These are phyloP conservation scores for Sphecodes monilicornis DNA, from an alignment of 2,888 invertebrate genomes.

Conservation along the genomic window DNA sequence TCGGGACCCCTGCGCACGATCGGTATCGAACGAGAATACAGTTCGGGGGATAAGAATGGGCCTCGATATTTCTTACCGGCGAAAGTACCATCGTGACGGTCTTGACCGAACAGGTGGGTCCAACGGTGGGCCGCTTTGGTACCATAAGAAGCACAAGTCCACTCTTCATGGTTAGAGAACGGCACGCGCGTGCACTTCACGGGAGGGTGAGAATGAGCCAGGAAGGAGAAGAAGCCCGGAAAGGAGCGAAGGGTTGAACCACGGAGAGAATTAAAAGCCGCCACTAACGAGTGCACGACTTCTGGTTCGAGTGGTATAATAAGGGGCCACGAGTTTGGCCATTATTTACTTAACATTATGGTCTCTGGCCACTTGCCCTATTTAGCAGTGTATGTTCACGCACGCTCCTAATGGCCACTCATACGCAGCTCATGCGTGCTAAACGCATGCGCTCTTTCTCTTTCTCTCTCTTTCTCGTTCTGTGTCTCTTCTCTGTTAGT, in stretches of 20 bases:
- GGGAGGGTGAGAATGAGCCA: conserved; percentile 66
- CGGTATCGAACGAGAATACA: neutral
- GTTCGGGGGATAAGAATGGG: neutral
- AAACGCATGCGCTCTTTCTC: conserved; percentile 58
- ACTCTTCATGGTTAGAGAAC: conserved; percentile 40
- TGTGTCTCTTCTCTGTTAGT: conserved; percentile 36
- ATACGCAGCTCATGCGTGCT: conserved; percentile 68
- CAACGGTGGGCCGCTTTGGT: conserved; percentile 4
- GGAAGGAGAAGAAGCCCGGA: conserved; percentile 58
- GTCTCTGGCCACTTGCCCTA: conserved; percentile 71
- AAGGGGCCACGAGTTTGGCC: conserved; percentile 76
- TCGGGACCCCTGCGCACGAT: conserved; percentile 2
- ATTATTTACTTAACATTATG: conserved; percentile 80
- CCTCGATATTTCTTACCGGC: conserved; percentile 7
- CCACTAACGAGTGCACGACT: conserved; percentile 77
- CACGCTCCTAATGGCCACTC: conserved; percentile 78
- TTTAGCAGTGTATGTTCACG: conserved; percentile 67
- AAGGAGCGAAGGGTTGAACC: conserved; percentile 59
- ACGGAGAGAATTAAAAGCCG: conserved; percentile 69
- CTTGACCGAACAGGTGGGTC: conserved; percentile 31
- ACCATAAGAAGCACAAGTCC: conserved; percentile 12
- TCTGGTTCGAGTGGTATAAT: conserved; percentile 77
- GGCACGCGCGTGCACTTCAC: conserved; percentile 61
- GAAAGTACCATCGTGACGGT: conserved; percentile 1
- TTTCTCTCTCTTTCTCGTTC: conserved; percentile 18